Percentiles rank a stretch among this genome's conserved stretches.
Evolutionary conservation across 2,888 invertebrate species (phyloP).

Genomic region (Campopleginae sp.): DNA sequence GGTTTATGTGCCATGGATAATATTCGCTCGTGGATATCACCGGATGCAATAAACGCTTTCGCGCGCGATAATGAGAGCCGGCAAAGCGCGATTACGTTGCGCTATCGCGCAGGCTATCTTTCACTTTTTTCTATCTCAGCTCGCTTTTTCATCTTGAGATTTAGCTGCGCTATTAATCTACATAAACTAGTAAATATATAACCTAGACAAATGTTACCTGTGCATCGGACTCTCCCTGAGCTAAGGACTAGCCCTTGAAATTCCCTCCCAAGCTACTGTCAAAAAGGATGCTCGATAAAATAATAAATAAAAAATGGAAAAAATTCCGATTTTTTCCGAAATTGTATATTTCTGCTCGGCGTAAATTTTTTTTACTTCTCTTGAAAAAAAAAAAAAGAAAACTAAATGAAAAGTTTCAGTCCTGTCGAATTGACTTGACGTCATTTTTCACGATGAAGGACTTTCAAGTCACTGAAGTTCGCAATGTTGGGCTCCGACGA

Average conservation of each 20-base stretch:
- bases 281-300: no score
- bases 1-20: slow-evolving; percentile 47
- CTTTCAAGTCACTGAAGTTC: no score
- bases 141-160: slow-evolving; percentile 8
- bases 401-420: neutral
- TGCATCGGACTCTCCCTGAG: no score
- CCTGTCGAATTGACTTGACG: neutral
- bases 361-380: no score
- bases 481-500: no score
- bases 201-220: neutral
- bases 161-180: neutral
- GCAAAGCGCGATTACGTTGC: slow-evolving; percentile 58
- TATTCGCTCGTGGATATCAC: slow-evolving; percentile 39
- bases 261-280: no score
- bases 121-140: neutral
- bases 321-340: no score
- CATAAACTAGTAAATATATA: neutral
- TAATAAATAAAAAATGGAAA: no score
- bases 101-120: slow-evolving; percentile 39
- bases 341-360: no score
- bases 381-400: no score
- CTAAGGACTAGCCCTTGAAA: no score
- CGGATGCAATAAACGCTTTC: slow-evolving; percentile 65
- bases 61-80: slow-evolving; percentile 62
- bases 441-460: neutral